phyloP scores from a whole-genome alignment of 2,113 vertebrate species.

The Salvelinus fontinalis region DNA sequence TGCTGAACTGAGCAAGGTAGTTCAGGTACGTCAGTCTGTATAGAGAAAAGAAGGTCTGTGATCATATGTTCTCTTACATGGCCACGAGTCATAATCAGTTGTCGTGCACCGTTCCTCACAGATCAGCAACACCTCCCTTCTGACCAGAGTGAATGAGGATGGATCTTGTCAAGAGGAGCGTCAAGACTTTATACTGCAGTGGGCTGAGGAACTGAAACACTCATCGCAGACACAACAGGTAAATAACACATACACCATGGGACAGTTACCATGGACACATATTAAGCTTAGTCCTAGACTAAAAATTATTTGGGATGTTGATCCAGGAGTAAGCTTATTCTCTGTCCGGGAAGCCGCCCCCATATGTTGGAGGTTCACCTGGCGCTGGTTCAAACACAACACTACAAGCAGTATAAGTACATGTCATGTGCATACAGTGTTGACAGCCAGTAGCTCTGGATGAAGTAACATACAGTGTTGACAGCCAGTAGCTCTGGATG shows the following conservation, averaged over 20 bases:
- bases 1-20: slow-evolving; percentile 24
- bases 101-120: background rate
- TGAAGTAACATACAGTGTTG: too few species aligned
- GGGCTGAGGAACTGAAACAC: background rate
- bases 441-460: too few species aligned
- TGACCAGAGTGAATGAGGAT: background rate
- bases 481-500: too few species aligned
- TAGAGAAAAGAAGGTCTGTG: background rate
- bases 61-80: background rate
- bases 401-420: too few species aligned
- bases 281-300: background rate
- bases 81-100: too few species aligned
- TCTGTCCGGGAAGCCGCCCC: too few species aligned
- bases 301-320: too few species aligned
- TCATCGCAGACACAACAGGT: background rate
- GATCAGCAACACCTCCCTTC: background rate
- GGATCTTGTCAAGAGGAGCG: background rate
- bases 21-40: slow-evolving; percentile 24
- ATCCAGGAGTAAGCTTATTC: too few species aligned
- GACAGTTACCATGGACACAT: background rate
- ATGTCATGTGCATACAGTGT: too few species aligned
- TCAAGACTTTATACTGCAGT: slow-evolving; percentile 9
- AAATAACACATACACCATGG: background rate
- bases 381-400: too few species aligned
- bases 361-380: too few species aligned